A percentile compares a stretch with the other conserved stretches of the same genome.
Evolutionary conservation across 2,888 invertebrate genomes (phyloP).

Genomic region (Ypsolopha sequella): DNA sequence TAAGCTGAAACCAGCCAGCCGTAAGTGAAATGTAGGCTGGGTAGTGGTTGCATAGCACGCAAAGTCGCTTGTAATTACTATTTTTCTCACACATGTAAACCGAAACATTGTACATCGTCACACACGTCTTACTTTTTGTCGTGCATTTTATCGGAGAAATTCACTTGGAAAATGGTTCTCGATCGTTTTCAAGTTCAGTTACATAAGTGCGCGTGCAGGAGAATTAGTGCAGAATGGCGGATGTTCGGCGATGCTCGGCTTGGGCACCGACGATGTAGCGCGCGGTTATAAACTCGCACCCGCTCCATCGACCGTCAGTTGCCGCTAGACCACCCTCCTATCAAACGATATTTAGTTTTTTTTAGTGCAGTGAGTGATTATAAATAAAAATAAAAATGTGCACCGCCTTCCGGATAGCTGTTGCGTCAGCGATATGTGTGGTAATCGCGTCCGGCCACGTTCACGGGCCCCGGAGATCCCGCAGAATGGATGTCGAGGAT

Average conservation of each 20-base stretch:
- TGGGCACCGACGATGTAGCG: constrained; percentile 37
- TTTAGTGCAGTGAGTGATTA: constrained; percentile 47
- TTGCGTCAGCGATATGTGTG: constrained; percentile 54
- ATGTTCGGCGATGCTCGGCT: constrained; percentile 66
- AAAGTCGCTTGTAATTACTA: constrained; percentile 41
- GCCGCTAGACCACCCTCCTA: constrained; percentile 53
- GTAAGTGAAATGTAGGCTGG: constrained; percentile 47
- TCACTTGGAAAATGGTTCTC: constrained; percentile 68
- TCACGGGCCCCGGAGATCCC: constrained; percentile 54
- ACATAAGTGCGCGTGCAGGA: constrained; percentile 66
- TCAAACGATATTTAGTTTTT: constrained; percentile 37
- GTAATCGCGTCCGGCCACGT: constrained; percentile 49
- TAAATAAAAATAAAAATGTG: constrained; percentile 38
- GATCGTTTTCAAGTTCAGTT: constrained; percentile 71
- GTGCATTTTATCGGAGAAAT: constrained; percentile 70
- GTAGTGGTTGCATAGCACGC: constrained; percentile 38
- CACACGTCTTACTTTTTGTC: constrained; percentile 59
- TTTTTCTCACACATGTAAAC: constrained; percentile 35
- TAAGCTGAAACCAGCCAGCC: constrained; percentile 33
- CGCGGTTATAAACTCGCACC: constrained; percentile 65
- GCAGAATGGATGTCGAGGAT: constrained; percentile 53
- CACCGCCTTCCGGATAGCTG: constrained; percentile 57
- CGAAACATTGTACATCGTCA: constrained; percentile 30
- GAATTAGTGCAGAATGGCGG: constrained; percentile 72
- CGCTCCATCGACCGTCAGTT: constrained; percentile 54